These are phyloP conservation scores for Plebejus melissa DNA, from an alignment of 2,888 invertebrate species.

Conservation along the genomic window DNA sequence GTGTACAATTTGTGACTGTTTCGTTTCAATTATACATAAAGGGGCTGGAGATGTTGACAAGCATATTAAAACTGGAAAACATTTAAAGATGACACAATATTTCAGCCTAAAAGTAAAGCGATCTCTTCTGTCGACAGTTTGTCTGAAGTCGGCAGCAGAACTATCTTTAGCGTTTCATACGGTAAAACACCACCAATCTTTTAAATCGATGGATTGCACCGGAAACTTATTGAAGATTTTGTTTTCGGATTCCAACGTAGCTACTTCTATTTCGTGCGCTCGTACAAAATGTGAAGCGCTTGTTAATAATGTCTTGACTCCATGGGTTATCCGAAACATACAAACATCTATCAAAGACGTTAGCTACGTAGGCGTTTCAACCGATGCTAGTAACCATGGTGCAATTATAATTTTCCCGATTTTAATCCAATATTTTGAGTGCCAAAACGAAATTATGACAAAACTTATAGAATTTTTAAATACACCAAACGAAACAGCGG, in stretches of 20 bases:
- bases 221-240: not conserved
- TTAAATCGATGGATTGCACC: conserved; percentile 1
- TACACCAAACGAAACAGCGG: not conserved
- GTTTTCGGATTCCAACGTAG: not conserved
- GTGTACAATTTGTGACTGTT: not conserved
- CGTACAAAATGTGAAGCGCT: not conserved
- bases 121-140: too few species aligned
- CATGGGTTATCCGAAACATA: not conserved
- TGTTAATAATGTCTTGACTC: not conserved
- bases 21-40: not conserved
- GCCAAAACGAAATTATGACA: not conserved
- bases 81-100: conserved; percentile 1
- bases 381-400: too few species aligned
- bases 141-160: not conserved
- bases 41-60: not conserved
- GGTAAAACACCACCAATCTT: not conserved
- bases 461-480: conserved; percentile 1
- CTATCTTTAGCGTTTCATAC: not conserved
- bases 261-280: not conserved
- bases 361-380: too few species aligned
- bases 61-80: not conserved
- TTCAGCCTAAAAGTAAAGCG: not conserved
- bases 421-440: not conserved
- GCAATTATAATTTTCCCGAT: not conserved
- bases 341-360: too few species aligned